phyloP scores from a whole-genome alignment of 2,888 invertebrate species.

The Biston betularia region DNA sequence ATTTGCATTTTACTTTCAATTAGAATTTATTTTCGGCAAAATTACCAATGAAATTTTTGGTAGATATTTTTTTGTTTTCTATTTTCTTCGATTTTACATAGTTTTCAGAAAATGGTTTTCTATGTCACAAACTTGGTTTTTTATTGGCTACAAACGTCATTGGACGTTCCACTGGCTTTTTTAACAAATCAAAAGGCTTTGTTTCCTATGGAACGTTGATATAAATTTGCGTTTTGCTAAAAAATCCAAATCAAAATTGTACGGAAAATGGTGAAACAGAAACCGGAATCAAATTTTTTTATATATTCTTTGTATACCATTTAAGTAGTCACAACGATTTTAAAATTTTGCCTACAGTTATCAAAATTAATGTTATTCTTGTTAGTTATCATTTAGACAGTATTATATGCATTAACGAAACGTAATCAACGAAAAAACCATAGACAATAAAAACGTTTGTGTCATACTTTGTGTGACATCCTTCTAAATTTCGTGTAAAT shows the following conservation, averaged over 20 bases:
- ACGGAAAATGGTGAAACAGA: too few relatives aligned
- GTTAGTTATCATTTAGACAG: background rate
- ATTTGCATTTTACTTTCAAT: conserved; percentile 56
- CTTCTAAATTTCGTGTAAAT: too few relatives aligned
- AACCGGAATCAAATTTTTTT: too few relatives aligned
- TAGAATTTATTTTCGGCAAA: conserved; percentile 64
- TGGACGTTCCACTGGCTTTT: background rate
- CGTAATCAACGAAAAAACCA: background rate
- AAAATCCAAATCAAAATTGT: background rate
- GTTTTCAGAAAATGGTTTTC: conserved; percentile 24
- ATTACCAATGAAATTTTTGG: conserved; percentile 64
- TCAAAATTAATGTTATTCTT: too few relatives aligned
- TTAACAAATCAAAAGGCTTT: background rate
- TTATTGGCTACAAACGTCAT: conserved; percentile 20
- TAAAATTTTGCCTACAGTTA: too few relatives aligned
- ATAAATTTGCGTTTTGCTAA: background rate
- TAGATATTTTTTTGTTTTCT: conserved; percentile 68
- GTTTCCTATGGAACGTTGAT: background rate
- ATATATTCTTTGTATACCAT: too few relatives aligned
- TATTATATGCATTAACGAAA: background rate
- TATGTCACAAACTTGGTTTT: conserved; percentile 21
- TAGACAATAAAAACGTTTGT: background rate
- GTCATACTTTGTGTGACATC: too few relatives aligned
- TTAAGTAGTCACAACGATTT: too few relatives aligned
- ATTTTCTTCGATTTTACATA: conserved; percentile 54